Percentiles rank a stretch among this genome's conserved stretches.
These are phyloP conservation scores for Belonocnema kinseyi DNA, from an alignment of 1,140 invertebrate genomes.

Conservation along the genomic window DNA sequence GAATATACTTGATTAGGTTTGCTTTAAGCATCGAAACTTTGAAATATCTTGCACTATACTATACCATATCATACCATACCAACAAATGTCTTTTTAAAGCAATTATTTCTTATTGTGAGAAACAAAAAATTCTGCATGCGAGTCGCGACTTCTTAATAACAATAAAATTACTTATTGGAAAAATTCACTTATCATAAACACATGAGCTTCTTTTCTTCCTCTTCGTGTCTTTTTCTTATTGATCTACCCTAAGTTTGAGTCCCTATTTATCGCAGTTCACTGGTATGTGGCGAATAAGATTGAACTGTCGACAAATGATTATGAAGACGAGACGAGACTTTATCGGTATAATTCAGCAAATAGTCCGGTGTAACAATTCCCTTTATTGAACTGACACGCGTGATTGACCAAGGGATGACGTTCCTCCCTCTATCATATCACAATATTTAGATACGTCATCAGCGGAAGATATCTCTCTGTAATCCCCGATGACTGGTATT, in stretches of 20 bases:
- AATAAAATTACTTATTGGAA: too few species aligned
- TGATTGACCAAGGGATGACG: not conserved
- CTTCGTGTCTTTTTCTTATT: not conserved
- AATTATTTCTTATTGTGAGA: not conserved
- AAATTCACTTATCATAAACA: too few species aligned
- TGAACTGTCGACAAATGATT: constrained; percentile 8
- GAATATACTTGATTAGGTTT: constrained; percentile 16
- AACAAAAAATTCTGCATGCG: too few species aligned
- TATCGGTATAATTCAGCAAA: not conserved
- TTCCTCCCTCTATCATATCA: constrained; percentile 4
- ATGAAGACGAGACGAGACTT: not conserved
- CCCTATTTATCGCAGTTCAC: not conserved
- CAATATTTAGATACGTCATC: constrained; percentile 5
- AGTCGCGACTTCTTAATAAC: too few species aligned
- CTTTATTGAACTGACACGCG: not conserved
- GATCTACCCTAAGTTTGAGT: not conserved
- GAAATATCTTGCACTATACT: not conserved
- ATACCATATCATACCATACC: not conserved
- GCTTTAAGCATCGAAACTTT: not conserved
- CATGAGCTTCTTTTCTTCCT: too few species aligned
- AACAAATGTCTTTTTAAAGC: not conserved
- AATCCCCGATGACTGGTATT: not conserved
- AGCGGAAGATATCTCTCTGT: not conserved
- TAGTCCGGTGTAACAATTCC: not conserved
- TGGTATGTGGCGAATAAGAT: not conserved